phyloP scores from a whole-genome alignment of 2,113 vertebrate species.

The Sinocyclocheilus maitianheensis region DNA sequence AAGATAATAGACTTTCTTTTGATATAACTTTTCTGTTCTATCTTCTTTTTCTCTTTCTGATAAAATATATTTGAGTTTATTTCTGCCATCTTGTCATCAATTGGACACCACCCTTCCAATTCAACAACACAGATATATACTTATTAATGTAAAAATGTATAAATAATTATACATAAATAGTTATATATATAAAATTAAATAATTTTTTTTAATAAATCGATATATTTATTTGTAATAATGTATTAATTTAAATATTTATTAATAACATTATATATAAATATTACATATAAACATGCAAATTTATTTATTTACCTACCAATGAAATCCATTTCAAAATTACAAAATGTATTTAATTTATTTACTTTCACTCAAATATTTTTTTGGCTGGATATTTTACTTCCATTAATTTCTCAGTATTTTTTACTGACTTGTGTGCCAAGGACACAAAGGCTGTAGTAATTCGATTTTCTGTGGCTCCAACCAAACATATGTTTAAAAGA shows the following conservation, averaged over 20 bases:
- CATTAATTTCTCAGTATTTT: background rate
- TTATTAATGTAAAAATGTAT: no score
- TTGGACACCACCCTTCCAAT: background rate
- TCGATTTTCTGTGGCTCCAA: background rate
- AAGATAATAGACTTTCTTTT: background rate
- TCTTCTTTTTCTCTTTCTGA: background rate
- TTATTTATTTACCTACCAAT: background rate
- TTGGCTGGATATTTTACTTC: background rate
- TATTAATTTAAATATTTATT: no score
- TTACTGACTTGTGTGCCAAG: constrained; percentile 72
- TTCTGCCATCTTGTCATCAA: background rate
- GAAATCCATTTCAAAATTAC: background rate
- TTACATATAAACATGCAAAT: no score
- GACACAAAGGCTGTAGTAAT: constrained; percentile 84
- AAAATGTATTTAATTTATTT: background rate
- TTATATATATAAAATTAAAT: no score
- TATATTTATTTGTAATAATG: no score
- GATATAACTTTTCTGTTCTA: background rate
- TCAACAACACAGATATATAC: background rate
- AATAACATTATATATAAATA: no score
- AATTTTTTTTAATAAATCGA: no score
- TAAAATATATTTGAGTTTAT: background rate
- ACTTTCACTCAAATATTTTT: background rate
- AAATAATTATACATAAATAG: no score
- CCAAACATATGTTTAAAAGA: background rate